A percentile compares a stretch with the other conserved stretches of the same genome.
phyloP scores from a whole-genome alignment of 1,140 invertebrate genomes.

The Pseudomyrmex cubaensis region DNA sequence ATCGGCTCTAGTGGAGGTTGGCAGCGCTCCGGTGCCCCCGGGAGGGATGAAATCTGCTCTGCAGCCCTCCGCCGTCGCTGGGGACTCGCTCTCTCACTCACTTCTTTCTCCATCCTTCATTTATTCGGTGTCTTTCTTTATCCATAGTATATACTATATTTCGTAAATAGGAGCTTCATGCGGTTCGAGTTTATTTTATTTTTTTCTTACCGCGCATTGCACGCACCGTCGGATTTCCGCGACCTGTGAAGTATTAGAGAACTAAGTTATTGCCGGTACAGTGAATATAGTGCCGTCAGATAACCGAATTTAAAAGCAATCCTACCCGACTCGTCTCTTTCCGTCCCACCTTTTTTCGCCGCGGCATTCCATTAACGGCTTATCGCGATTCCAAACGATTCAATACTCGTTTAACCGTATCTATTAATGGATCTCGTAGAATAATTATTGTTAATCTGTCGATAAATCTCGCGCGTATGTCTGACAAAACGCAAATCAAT shows the following conservation, averaged over 20 bases:
- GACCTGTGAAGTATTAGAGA: conserved; percentile 57
- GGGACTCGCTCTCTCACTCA: conserved; percentile 9
- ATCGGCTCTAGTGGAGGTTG: conserved; percentile 75
- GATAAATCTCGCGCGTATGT: conserved; percentile 45
- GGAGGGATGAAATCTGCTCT: conserved; percentile 71
- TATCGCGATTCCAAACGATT: conserved; percentile 49
- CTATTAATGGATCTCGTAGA: conserved; percentile 58
- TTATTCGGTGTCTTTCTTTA: conserved; percentile 36
- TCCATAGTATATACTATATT: conserved; percentile 43
- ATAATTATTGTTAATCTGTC: conserved; percentile 59
- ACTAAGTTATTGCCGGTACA: conserved; percentile 57
- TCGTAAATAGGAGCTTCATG: conserved; percentile 64
- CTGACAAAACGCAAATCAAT: conserved; percentile 47
- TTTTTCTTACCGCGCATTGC: conserved; percentile 43
- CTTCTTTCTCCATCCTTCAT: conserved; percentile 16
- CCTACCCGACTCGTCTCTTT: conserved; percentile 43
- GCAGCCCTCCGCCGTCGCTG: conserved; percentile 16
- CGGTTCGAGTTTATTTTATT: conserved; percentile 15
- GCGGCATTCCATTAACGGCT: conserved; percentile 50
- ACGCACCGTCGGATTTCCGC: conserved; percentile 28
- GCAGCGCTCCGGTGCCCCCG: conserved; percentile 42
- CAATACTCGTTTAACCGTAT: conserved; percentile 56
- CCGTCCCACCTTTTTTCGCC: conserved; percentile 10
- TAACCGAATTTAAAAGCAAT: conserved; percentile 63
- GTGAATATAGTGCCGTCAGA: conserved; percentile 22